phyloP scores from a whole-genome alignment of 2,888 invertebrate species.

The Pilophorus perplexus region DNA sequence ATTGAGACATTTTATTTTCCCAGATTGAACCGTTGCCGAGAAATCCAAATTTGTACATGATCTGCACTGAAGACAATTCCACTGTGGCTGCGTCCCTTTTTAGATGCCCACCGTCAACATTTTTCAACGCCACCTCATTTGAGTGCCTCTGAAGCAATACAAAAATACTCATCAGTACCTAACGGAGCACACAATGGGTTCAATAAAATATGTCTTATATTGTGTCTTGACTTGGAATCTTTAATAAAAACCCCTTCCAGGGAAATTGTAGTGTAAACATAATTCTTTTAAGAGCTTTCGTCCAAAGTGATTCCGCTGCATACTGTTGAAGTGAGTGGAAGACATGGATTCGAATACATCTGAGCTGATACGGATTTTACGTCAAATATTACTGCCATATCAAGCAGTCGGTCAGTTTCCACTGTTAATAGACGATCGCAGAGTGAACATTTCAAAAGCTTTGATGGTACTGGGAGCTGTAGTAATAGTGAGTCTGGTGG shows the following conservation, averaged over 20 bases:
- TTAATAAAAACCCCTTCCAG: too few relatives aligned
- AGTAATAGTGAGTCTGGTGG: too few relatives aligned
- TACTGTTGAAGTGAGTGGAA: too few relatives aligned
- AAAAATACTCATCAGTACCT: neutral
- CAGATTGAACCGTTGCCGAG: neutral
- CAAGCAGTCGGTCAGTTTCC: neutral
- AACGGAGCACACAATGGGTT: neutral
- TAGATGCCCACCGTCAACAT: conserved; percentile 4
- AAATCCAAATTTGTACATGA: conserved; percentile 11
- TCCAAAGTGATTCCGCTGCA: too few relatives aligned
- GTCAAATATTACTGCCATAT: neutral
- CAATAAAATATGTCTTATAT: neutral
- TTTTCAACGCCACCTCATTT: neutral
- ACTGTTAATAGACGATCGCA: neutral
- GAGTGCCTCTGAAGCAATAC: neutral
- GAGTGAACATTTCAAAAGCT: neutral
- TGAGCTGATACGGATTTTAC: neutral
- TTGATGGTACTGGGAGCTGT: too few relatives aligned
- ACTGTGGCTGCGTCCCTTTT: neutral
- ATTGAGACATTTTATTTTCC: too few relatives aligned
- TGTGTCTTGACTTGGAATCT: too few relatives aligned
- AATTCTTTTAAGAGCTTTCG: neutral
- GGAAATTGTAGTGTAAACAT: neutral
- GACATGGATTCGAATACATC: too few relatives aligned
- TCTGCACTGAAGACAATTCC: neutral